phyloP scores from a whole-genome alignment of 2,797 vertebrate genomes.

The Liparis tanakae region DNA sequence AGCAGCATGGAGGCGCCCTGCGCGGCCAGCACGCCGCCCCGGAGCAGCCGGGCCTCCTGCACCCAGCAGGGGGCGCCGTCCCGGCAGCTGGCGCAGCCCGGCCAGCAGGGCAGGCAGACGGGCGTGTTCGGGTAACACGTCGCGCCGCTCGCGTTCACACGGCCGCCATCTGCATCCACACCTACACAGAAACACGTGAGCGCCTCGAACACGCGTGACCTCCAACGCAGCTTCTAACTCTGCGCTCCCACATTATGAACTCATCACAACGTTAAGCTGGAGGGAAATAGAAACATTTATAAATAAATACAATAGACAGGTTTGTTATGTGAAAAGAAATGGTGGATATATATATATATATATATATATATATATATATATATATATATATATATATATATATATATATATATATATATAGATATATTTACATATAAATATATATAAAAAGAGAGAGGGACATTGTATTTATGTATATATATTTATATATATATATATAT shows the following conservation, averaged over 20 bases:
- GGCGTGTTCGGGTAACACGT: slow-evolving; percentile 77
- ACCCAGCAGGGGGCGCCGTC: slow-evolving; percentile 88
- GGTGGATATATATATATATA: no score
- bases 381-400: no score
- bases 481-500: no score
- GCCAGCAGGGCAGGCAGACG: slow-evolving; percentile 87
- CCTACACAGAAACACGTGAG: slow-evolving; percentile 35
- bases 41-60: slow-evolving; percentile 85
- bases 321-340: no score
- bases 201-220: slow-evolving; percentile 12
- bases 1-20: slow-evolving; percentile 92
- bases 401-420: no score
- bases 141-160: slow-evolving; percentile 52
- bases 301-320: no score
- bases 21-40: slow-evolving; percentile 83
- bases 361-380: no score
- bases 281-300: no score
- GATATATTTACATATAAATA: no score
- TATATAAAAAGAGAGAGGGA: no score
- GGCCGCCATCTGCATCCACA: slow-evolving; percentile 55
- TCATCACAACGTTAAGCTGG: no score
- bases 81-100: slow-evolving; percentile 87
- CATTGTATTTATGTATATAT: no score
- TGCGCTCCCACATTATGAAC: not conserved
- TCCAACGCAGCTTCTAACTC: not conserved